Evolutionary conservation across 2,113 vertebrate species (phyloP), one percentile per base, ranked within the genome.

Genomic region (Neomonachus schauinslandi): DNA sequence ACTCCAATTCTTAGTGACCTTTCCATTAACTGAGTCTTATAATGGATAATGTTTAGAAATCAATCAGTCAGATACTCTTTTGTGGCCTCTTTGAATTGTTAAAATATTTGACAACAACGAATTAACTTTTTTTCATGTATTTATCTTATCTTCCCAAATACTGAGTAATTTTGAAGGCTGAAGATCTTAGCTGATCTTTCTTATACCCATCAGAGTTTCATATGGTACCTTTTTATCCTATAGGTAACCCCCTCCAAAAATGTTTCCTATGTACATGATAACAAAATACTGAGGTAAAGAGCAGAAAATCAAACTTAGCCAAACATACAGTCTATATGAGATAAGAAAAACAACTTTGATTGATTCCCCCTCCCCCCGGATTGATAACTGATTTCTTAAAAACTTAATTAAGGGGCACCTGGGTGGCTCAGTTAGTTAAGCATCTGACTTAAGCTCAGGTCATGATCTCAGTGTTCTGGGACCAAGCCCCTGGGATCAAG

Each of bases 281-380:
- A 79, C 18, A 67, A 82, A 84, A 80, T 21, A 81, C 15, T 42
- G 33, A 93, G 3, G n/a, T 85, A 5, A 93, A 94, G 59, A 94
- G 53, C 69, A 96, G 80, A 94, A 93, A 91, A 88, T 65, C 46
- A 88, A 79, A 89, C 53, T 76, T 79, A 82, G 61, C 42, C n/a
- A 91, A 76, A 19, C 26, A 28, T 15, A 63, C 81, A 89, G 36
- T 95, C 65, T 77, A 81, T 69, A 65, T 96, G 83, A 89, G 36
- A 87, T 31, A 13, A 74, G 18, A 74, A 55, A 95, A 89, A 72
- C 12, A 13, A 72, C 14, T 88, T 83, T 67, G 33, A 39, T 92
- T 61, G 9, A 46, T 79, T 4, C 1, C 3, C 8, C 14, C 4
- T 26, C 1, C 14, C 22, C 53, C 7, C 63, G 24, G 22, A 86